These are phyloP conservation scores for Ornithoptera alexandrae DNA, from an alignment of 2,888 invertebrate genomes.

Conservation along the genomic window DNA sequence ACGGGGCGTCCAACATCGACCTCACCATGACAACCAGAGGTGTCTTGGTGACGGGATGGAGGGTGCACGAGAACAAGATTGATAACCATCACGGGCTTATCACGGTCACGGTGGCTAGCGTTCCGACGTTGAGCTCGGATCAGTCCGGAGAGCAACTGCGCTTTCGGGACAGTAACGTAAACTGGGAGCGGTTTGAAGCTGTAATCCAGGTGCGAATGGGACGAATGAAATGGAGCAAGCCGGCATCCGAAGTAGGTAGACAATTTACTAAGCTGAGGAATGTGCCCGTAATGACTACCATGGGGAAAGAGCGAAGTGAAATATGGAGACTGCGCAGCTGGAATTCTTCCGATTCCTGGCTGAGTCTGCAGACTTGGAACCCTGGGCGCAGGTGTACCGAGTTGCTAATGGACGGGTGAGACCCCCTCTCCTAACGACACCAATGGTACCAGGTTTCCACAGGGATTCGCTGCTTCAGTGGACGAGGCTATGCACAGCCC, in stretches of 20 bases:
- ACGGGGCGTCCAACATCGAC: too few species aligned
- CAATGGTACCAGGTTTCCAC: too few species aligned
- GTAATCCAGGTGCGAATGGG: constrained; percentile 12
- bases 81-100: constrained; percentile 36
- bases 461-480: too few species aligned
- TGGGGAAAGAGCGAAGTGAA: too few species aligned
- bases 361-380: too few species aligned
- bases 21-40: not conserved
- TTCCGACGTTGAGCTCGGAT: not conserved
- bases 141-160: not conserved
- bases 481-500: too few species aligned
- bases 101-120: constrained; percentile 7
- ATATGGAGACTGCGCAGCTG: too few species aligned
- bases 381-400: too few species aligned
- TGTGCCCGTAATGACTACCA: too few species aligned
- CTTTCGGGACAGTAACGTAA: not conserved
- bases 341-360: too few species aligned
- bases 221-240: not conserved
- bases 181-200: not conserved
- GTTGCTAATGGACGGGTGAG: too few species aligned
- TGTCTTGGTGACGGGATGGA: not conserved
- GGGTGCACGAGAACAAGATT: constrained; percentile 26
- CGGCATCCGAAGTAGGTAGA: not conserved
- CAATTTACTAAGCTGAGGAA: not conserved
- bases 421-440: too few species aligned